Evolutionary conservation across 2,797 vertebrate genomes (phyloP).

Genomic region (Melanotaenia pygmaea): DNA sequence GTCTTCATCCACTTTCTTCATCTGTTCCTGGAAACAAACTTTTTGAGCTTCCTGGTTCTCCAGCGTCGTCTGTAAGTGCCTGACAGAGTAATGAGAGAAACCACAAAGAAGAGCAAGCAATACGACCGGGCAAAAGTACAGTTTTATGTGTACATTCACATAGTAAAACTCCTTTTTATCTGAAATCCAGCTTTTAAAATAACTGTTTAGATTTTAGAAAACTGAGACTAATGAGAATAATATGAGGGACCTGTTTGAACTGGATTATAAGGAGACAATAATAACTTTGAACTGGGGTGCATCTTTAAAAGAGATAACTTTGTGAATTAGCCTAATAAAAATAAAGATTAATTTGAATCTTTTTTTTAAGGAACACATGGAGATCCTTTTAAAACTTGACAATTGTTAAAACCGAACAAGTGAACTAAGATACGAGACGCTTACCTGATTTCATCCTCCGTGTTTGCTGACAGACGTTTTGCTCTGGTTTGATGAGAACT

Average conservation of each 20-base stretch:
- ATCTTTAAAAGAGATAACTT: no score
- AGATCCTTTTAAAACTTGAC: neutral
- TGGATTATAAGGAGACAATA: no score
- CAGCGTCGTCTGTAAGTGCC: slow-evolving; percentile 86
- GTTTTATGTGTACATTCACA: neutral
- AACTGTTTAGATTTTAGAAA: no score
- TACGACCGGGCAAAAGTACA: neutral
- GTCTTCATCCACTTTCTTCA: slow-evolving; percentile 77
- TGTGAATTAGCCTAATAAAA: no score
- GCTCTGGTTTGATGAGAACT: slow-evolving; percentile 73
- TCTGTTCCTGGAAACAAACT: slow-evolving; percentile 71
- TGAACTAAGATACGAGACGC: neutral
- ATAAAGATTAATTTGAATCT: no score
- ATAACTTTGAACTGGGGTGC: no score
- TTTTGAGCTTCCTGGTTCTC: slow-evolving; percentile 82
- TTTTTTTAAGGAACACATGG: no score
- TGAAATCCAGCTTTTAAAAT: no score
- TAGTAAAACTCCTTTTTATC: neutral
- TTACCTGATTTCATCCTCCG: slow-evolving; percentile 93
- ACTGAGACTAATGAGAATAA: no score
- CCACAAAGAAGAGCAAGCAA: neutral
- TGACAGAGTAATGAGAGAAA: slow-evolving; percentile 55
- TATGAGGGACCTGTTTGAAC: no score
- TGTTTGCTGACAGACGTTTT: slow-evolving; percentile 86
- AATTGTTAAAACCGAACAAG: neutral